Percentiles rank a stretch among this genome's conserved stretches.
Evolutionary conservation across 2,888 invertebrate species (phyloP).

Genomic region (Harpagoxenus sublaevis): DNA sequence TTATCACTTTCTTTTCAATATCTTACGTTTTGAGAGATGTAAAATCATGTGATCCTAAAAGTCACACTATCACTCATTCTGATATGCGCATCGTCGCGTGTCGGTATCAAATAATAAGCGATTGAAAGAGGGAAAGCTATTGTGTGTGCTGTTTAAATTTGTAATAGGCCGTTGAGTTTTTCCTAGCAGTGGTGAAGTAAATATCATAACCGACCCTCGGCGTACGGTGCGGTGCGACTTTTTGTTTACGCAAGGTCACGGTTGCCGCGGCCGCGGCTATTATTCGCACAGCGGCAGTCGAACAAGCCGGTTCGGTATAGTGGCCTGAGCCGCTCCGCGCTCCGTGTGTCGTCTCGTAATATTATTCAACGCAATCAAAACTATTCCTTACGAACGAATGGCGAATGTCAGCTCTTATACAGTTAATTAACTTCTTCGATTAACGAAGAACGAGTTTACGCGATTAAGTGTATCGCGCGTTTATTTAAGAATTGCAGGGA

Average conservation of each 20-base stretch:
- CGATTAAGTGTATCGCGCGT: not conserved
- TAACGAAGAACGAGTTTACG: not conserved
- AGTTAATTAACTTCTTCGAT: conserved; percentile 5
- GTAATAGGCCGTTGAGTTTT: not conserved
- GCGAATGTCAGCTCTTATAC: not conserved
- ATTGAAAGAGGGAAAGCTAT: not conserved
- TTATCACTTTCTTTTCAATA: not conserved
- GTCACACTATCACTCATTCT: not conserved
- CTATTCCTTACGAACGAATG: not conserved
- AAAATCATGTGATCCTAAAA: not conserved
- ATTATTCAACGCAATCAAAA: not conserved
- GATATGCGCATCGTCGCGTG: not conserved
- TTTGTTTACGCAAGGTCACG: not conserved
- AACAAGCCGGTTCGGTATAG: not conserved
- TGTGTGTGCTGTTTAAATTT: not conserved
- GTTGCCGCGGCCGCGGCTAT: not conserved
- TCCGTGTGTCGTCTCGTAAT: not conserved
- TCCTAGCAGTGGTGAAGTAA: not conserved
- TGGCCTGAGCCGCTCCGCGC: not conserved
- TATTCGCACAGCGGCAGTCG: not conserved
- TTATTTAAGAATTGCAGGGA: not conserved
- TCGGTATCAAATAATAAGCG: not conserved
- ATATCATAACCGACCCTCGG: not conserved
- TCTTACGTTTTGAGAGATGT: not conserved
- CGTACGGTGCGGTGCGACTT: not conserved